Evolutionary conservation across 2,888 invertebrate species (phyloP).

Genomic region (Syritta pipiens): DNA sequence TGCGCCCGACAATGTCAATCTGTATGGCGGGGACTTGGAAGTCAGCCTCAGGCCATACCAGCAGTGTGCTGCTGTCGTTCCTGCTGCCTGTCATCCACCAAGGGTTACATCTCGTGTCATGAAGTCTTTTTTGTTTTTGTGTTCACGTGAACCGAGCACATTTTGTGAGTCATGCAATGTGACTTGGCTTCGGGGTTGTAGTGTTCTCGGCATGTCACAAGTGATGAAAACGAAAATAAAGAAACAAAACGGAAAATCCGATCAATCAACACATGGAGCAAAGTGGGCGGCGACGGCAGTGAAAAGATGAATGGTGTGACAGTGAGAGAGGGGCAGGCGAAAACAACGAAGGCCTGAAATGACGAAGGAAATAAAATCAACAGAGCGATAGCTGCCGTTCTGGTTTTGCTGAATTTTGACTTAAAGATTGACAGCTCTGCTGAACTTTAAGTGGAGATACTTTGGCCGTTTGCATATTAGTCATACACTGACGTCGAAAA

Average conservation of each 20-base stretch:
- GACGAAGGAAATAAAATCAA: constrained; percentile 28
- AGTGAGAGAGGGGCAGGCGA: no score
- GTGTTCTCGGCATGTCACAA: constrained; percentile 56
- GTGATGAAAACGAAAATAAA: constrained; percentile 54
- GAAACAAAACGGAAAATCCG: constrained; percentile 38
- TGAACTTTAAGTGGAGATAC: constrained; percentile 1
- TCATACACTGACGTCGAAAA: neutral
- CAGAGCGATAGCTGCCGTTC: constrained; percentile 28
- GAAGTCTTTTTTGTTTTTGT: constrained; percentile 37
- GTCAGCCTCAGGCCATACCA: constrained; percentile 46
- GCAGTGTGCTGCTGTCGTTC: constrained; percentile 27
- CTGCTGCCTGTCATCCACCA: constrained; percentile 51
- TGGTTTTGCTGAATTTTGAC: neutral
- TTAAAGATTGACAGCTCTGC: constrained; percentile 26
- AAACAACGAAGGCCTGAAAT: constrained; percentile 3
- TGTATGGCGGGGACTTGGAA: constrained; percentile 49
- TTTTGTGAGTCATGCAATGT: constrained; percentile 59
- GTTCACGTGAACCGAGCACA: constrained; percentile 41
- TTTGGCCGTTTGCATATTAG: constrained; percentile 2
- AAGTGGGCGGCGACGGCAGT: constrained; percentile 5
- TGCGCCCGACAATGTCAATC: constrained; percentile 63
- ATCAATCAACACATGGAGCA: constrained; percentile 58
- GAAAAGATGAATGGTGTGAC: neutral
- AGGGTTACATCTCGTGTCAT: constrained; percentile 66
- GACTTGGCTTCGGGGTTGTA: constrained; percentile 24